Base-by-base conservation (phyloP, 1,140 invertebrate genomes). In the Ceratina calcarata region DNA sequence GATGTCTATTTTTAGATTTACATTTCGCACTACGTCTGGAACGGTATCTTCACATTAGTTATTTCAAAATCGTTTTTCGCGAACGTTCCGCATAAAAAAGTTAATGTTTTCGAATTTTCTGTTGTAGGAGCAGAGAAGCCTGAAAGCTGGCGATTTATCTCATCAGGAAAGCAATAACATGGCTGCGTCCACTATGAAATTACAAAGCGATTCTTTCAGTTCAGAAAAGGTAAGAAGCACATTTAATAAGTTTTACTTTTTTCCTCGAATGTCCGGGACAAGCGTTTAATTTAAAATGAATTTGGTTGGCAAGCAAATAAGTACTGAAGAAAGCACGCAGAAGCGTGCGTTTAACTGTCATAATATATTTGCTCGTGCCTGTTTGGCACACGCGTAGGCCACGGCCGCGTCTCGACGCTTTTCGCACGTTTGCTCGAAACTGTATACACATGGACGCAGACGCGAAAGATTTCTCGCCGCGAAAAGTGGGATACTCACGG, bases 121-220 rank as follows among this genome's bases (percentile, higher is more conserved):
- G 70, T 91, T 94, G 64, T 92, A 97, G 96, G 96, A 97, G 90
- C 95, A 96, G 66, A 94, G 96, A 86, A 96, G 96, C 20, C 89
- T 98, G 69, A 97, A 96, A 90, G 94, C 97, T 55, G 96, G 96
- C 62, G 97, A 98, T 90, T 93, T 97, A 20, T 95, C 95, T 27
- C 96, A 97, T 87, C 96, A 98, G 89, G 97, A 98, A 90, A 96
- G 95, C 78, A 96, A 96, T 88, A 97, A 96, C 86, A 94, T 97
- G 91, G 95, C 96, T 57, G 95, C 96, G 3, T 94, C 96, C 16
- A 96, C 95, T 81, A 96, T 97, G 93, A 97, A 97, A 90, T 92
- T 98, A 24, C 96, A 97, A 62, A 97, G 96, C 60, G 97, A 97
- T 82, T 96, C 95, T 16, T 98, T 97, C 90, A 97, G 95, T 76